Conservation (phyloP, 2,797 vertebrate species). For the Peromyscus nudipes region DNA sequence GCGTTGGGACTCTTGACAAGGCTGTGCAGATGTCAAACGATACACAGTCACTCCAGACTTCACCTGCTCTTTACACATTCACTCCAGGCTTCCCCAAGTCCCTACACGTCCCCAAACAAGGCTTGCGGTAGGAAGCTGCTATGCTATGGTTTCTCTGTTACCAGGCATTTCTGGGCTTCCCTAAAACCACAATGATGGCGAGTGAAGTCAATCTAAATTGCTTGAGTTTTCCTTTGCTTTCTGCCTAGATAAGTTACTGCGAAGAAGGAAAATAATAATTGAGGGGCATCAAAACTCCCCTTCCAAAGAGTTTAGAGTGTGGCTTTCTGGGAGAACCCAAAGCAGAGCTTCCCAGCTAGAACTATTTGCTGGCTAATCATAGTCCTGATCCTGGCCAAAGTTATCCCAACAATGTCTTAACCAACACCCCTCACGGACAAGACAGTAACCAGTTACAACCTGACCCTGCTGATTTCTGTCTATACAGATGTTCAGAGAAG, state of each 20-base stretch:
- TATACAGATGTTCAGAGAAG: constrained; percentile 61
- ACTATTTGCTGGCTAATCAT: not conserved
- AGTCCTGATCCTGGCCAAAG: not conserved
- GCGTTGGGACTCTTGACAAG: not conserved
- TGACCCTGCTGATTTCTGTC: constrained; percentile 1
- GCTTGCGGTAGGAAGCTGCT: not conserved
- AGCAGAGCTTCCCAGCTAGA: not conserved
- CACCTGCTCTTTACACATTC: not conserved
- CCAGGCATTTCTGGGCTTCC: not conserved
- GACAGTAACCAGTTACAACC: not conserved
- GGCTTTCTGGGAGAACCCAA: not conserved
- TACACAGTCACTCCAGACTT: not conserved
- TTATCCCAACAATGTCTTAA: not conserved
- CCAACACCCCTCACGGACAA: constrained; percentile 64
- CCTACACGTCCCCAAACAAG: not conserved
- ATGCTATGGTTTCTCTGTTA: not conserved
- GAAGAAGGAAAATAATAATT: constrained; percentile 27
- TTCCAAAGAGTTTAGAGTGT: not conserved
- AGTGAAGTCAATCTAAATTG: not conserved
- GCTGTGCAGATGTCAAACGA: not conserved
- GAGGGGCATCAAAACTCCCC: not conserved
- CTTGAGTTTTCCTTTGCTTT: constrained; percentile 26
- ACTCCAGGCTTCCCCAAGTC: not conserved
- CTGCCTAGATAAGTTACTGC: not conserved
- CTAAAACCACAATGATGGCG: not conserved